Conservation (phyloP, 2,888 invertebrate genomes). For the Drosophila quinaria region DNA sequence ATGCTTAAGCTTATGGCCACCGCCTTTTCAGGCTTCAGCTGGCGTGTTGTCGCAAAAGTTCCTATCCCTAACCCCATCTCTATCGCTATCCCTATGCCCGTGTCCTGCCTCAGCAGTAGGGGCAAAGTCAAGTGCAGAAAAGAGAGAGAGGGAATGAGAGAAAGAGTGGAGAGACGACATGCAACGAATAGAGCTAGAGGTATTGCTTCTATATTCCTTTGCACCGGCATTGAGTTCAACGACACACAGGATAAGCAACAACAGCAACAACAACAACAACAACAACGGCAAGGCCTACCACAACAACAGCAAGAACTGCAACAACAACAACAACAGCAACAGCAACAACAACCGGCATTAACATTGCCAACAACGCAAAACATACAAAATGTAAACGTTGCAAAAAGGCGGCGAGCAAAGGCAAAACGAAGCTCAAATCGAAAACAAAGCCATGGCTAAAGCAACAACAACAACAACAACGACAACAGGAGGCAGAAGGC, state of each 20-base stretch:
- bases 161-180: constrained; percentile 50
- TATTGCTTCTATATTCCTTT: constrained; percentile 53
- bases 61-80: constrained; percentile 21
- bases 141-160: not conserved
- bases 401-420: constrained; percentile 69
- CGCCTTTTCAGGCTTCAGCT: constrained; percentile 47
- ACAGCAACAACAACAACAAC: constrained; percentile 6
- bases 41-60: constrained; percentile 62
- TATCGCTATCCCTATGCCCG: constrained; percentile 10
- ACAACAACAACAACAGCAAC: no score
- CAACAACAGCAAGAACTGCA: constrained; percentile 65
- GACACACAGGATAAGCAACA: constrained; percentile 75
- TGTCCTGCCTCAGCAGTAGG: constrained; percentile 28
- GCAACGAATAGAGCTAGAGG: constrained; percentile 54
- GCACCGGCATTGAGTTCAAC: constrained; percentile 65
- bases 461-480: constrained; percentile 50
- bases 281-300: constrained; percentile 51
- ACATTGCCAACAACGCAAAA: constrained; percentile 59
- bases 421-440: constrained; percentile 65
- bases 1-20: constrained; percentile 58
- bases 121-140: constrained; percentile 74
- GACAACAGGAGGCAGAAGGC: constrained; percentile 18
- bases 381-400: constrained; percentile 74
- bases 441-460: constrained; percentile 75
- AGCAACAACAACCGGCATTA: constrained; percentile 69